These are phyloP conservation scores for Platyrinchus mystaceus DNA, from an alignment of 2,797 vertebrate species.

Conservation along the genomic window DNA sequence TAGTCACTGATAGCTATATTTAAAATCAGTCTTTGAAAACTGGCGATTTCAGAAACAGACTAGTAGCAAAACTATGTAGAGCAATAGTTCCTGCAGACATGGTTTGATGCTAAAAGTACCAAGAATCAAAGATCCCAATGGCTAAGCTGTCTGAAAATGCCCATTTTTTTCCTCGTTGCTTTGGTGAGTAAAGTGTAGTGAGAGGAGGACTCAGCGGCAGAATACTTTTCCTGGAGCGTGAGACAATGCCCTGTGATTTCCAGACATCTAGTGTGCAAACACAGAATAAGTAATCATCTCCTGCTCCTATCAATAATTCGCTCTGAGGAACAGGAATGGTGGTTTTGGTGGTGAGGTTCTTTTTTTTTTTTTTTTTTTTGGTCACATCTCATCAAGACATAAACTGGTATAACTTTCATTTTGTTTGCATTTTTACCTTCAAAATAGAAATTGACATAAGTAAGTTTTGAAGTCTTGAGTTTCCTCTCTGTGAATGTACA, in stretches of 20 bases:
- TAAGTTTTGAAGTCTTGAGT: not conserved
- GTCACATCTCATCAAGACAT: not conserved
- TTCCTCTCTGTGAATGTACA: not conserved
- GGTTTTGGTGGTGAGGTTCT: not conserved
- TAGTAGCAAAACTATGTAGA: not conserved
- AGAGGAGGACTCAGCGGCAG: not conserved
- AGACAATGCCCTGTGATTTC: not conserved
- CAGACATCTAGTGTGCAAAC: not conserved
- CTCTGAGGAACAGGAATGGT: not conserved
- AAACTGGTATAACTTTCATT: not conserved
- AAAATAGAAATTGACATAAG: not conserved
- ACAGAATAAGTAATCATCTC: not conserved
- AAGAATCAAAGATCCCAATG: not conserved
- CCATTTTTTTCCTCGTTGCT: rapidly evolving
- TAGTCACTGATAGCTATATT: not conserved
- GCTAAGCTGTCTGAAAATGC: not conserved
- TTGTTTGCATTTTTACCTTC: not conserved
- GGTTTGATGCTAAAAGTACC: not conserved
- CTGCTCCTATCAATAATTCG: not conserved
- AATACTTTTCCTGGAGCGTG: not conserved
- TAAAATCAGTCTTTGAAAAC: not conserved
- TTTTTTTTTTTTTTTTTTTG: not conserved
- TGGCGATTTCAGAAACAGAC: not conserved
- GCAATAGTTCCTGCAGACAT: not conserved
- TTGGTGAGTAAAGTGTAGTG: not conserved